phyloP scores from a whole-genome alignment of 1,140 invertebrate genomes.

The Procambarus clarkii region DNA sequence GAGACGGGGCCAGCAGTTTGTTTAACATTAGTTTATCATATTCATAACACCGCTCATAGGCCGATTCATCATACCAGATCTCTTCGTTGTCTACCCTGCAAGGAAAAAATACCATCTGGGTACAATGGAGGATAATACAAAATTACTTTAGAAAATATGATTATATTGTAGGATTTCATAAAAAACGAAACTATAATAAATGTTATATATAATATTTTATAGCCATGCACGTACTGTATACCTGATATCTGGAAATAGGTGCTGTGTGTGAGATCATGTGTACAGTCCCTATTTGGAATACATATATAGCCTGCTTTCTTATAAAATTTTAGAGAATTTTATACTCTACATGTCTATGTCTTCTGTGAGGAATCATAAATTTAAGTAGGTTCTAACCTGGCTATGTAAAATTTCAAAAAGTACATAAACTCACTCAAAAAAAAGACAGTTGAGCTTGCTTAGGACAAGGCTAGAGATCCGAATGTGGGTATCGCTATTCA shows the following conservation, averaged over 20 bases:
- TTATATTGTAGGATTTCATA: background rate
- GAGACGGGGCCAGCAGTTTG: background rate
- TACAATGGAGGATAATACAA: background rate
- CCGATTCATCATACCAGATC: slow-evolving; percentile 14
- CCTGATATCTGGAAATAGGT: no score
- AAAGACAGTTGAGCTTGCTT: background rate
- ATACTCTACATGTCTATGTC: no score
- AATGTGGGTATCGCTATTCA: background rate
- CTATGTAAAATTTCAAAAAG: background rate
- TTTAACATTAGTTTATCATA: background rate
- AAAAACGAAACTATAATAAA: background rate
- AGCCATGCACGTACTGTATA: no score
- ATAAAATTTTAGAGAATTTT: no score
- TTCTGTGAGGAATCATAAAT: background rate
- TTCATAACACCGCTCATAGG: background rate
- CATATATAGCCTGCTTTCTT: no score
- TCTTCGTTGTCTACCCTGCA: slow-evolving; percentile 3
- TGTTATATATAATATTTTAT: background rate
- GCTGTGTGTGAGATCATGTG: no score
- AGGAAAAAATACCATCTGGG: background rate
- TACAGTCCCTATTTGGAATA: no score
- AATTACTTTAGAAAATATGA: background rate
- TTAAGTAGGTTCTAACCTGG: background rate
- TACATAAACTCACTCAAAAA: background rate
- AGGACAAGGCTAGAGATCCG: background rate